These are phyloP conservation scores for Sebastiscus tertius DNA, from an alignment of 2,797 vertebrate genomes.

Conservation along the genomic window DNA sequence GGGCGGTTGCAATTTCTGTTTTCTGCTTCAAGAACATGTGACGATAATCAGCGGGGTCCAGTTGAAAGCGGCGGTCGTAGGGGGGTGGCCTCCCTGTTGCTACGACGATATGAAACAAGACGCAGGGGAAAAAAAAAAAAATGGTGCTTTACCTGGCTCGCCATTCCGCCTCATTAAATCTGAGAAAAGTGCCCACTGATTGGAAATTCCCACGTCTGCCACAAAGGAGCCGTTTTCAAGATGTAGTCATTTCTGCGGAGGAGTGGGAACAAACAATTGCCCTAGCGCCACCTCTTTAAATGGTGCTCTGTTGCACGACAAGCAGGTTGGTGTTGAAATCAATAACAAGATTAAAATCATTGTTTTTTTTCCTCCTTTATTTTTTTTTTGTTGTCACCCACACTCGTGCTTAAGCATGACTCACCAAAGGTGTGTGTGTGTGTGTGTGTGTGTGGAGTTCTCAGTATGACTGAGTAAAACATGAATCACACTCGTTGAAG, in stretches of 20 bases:
- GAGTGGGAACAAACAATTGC: constrained; percentile 44
- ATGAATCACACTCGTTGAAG: constrained; percentile 49
- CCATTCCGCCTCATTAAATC: constrained; percentile 23
- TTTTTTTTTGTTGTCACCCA: constrained; percentile 43
- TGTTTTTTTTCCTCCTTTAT: neutral
- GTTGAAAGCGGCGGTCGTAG: constrained; percentile 34
- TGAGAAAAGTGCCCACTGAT: neutral
- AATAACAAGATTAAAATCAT: constrained; percentile 51
- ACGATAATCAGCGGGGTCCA: constrained; percentile 62
- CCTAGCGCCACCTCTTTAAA: constrained; percentile 37
- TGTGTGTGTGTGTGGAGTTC: neutral
- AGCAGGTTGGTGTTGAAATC: constrained; percentile 53
- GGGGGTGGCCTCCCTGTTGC: constrained; percentile 29
- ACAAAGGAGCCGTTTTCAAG: constrained; percentile 29
- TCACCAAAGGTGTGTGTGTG: constrained; percentile 26
- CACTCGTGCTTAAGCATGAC: constrained; percentile 50
- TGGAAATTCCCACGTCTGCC: constrained; percentile 20
- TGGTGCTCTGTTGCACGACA: constrained; percentile 42
- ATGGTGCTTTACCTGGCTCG: constrained; percentile 26
- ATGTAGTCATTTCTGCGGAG: constrained; percentile 19
- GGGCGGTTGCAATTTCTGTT: constrained; percentile 69
- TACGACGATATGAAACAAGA: constrained; percentile 1
- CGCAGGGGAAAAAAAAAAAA: rapidly evolving
- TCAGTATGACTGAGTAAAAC: constrained; percentile 34
- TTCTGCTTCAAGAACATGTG: constrained; percentile 63